Conservation (phyloP, 2,888 invertebrate genomes). For the Galeruca laticollis region DNA sequence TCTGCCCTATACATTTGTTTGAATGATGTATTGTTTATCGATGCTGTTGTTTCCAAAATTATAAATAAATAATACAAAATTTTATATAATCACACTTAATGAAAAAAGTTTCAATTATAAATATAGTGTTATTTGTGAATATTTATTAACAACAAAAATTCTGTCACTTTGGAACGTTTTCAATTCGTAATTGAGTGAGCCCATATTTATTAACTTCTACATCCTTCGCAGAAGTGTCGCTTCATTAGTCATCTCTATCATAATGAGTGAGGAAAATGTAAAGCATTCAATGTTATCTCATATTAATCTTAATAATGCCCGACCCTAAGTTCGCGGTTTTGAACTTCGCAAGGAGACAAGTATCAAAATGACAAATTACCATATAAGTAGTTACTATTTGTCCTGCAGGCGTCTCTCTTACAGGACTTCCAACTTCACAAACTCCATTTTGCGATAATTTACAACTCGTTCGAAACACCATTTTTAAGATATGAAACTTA, state of each 20-base stretch:
- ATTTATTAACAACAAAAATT: not conserved
- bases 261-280: constrained; percentile 38
- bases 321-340: constrained; percentile 41
- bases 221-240: constrained; percentile 30
- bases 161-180: not conserved
- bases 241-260: constrained; percentile 34
- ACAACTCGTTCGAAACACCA: constrained; percentile 14
- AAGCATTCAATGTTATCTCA: constrained; percentile 38
- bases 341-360: constrained; percentile 43
- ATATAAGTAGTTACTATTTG: constrained; percentile 46
- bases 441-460: constrained; percentile 37
- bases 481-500: constrained; percentile 28
- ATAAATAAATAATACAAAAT: too few relatives aligned
- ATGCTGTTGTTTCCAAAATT: too few relatives aligned
- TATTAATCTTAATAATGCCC: constrained; percentile 44
- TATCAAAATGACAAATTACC: constrained; percentile 47
- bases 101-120: too few relatives aligned
- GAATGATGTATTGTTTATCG: too few relatives aligned
- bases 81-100: too few relatives aligned
- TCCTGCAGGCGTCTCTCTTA: constrained; percentile 37
- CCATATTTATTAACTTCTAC: constrained; percentile 25
- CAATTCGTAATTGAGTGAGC: not conserved
- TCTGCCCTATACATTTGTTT: too few relatives aligned
- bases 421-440: constrained; percentile 39
- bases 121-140: too few relatives aligned